phyloP scores from a whole-genome alignment of 2,797 vertebrate genomes.

The Bucorvus abyssinicus region DNA sequence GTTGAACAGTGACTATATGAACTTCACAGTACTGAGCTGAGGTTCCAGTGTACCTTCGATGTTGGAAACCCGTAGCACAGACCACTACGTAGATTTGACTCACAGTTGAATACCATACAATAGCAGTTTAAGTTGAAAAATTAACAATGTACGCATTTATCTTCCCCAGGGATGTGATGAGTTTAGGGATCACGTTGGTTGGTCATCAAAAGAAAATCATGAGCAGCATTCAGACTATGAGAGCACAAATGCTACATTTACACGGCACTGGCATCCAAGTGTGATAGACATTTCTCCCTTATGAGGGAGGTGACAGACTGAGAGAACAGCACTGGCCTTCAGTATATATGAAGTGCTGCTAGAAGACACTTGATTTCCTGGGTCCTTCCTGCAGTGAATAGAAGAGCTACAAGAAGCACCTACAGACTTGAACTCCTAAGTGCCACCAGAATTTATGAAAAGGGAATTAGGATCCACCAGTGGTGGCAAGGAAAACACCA shows the following conservation, averaged over 20 bases:
- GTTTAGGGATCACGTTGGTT: constrained; percentile 96
- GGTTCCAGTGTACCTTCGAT: neutral
- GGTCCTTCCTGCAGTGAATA: constrained; percentile 78
- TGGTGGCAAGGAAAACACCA: constrained; percentile 83
- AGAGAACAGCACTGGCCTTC: constrained; percentile 82
- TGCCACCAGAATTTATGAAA: constrained; percentile 82
- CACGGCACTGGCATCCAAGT: constrained; percentile 97
- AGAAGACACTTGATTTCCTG: constrained; percentile 79
- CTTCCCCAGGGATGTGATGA: constrained; percentile 93
- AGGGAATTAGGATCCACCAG: constrained; percentile 82
- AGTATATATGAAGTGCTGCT: constrained; percentile 81
- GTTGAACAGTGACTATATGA: neutral
- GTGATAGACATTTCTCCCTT: constrained; percentile 82
- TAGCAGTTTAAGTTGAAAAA: constrained; percentile 54
- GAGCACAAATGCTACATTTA: constrained; percentile 97
- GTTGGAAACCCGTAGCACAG: neutral
- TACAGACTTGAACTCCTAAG: constrained; percentile 87
- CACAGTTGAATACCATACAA: constrained; percentile 45
- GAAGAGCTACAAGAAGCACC: constrained; percentile 83
- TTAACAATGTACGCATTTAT: constrained; percentile 65
- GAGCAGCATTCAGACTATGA: constrained; percentile 99
- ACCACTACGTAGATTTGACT: constrained; percentile 5
- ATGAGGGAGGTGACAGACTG: constrained; percentile 73
- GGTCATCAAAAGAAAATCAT: constrained; percentile 99
- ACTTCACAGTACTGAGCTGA: neutral